Percentiles rank a stretch among this genome's conserved stretches.
phyloP scores from a whole-genome alignment of 2,113 vertebrate genomes.

The Dicrurus megarhynchus region DNA sequence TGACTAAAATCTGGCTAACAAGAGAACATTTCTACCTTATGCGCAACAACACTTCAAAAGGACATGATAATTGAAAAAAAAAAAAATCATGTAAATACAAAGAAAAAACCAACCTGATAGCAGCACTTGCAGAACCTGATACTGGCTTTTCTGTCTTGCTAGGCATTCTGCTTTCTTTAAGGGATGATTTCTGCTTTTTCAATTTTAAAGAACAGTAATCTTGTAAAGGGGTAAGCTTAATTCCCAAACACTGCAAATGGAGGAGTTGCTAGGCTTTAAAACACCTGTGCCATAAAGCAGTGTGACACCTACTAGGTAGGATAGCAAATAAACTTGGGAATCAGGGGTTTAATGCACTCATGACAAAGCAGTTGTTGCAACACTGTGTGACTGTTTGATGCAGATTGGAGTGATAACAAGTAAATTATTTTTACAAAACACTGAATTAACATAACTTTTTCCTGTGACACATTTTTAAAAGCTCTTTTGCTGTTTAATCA shows the following conservation, averaged over 20 bases:
- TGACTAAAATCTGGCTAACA: neutral
- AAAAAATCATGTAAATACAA: neutral
- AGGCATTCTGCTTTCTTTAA: neutral
- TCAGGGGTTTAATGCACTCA: neutral
- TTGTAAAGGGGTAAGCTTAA: neutral
- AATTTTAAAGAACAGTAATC: neutral
- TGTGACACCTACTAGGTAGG: neutral
- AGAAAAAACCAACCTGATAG: neutral
- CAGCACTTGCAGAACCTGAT: neutral
- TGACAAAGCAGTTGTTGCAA: neutral
- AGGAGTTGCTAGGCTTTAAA: neutral
- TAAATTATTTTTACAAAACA: neutral
- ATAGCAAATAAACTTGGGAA: neutral
- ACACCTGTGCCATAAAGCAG: neutral
- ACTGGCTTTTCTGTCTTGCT: neutral
- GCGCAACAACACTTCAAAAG: neutral
- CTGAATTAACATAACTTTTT: neutral
- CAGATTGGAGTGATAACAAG: neutral
- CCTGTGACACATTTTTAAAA: neutral
- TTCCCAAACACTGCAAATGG: neutral
- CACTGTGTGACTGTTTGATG: neutral
- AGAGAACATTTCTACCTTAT: neutral
- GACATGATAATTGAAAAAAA: neutral
- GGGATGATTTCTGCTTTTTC: neutral
- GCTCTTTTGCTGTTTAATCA: neutral